Conservation (phyloP, 2,888 invertebrate genomes). For the Elegia similella region DNA sequence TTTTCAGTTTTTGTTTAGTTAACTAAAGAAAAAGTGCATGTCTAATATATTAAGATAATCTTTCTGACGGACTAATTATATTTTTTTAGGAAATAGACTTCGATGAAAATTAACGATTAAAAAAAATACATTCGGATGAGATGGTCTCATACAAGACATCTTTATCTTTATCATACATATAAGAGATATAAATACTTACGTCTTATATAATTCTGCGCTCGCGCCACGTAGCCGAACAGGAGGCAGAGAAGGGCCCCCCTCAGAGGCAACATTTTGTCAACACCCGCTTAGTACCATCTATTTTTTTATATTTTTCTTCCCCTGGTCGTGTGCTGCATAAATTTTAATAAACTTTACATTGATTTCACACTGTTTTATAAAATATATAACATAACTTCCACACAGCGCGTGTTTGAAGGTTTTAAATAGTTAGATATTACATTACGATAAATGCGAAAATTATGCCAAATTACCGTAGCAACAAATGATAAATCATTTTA, state of each 20-base stretch:
- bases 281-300: constrained; percentile 42
- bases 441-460: neutral
- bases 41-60: no score
- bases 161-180: no score
- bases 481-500: no score
- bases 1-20: no score
- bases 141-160: no score
- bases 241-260: constrained; percentile 52
- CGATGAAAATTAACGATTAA: no score
- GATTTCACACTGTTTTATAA: neutral
- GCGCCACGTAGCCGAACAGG: constrained; percentile 39
- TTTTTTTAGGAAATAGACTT: no score
- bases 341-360: neutral
- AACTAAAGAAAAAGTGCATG: no score
- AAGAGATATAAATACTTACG: constrained; percentile 50
- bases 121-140: no score
- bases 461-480: no score
- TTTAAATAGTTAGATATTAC: neutral
- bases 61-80: no score
- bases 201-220: constrained; percentile 41
- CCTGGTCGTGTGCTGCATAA: constrained; percentile 11
- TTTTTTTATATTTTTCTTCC: constrained; percentile 23
- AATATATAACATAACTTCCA: neutral
- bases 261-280: constrained; percentile 49
- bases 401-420: neutral